A percentile compares a stretch with the other conserved stretches of the same genome.
Evolutionary conservation across 1,140 invertebrate genomes (phyloP).

Genomic region (Panagrolaimus sp.): DNA sequence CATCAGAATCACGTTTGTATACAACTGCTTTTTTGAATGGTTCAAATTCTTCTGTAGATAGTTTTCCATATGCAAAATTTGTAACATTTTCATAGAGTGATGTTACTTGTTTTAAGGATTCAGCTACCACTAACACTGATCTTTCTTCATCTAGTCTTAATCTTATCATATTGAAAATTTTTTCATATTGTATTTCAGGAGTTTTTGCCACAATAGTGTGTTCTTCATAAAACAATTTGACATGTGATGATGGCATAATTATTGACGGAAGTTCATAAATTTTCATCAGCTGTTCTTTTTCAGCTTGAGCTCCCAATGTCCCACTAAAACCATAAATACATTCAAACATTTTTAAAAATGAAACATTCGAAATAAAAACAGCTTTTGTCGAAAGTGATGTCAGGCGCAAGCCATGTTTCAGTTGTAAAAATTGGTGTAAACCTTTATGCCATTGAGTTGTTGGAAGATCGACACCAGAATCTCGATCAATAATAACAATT

Average conservation of each 20-base stretch:
- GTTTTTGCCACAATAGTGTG: neutral
- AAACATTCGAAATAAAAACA: constrained; percentile 60
- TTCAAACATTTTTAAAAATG: constrained; percentile 57
- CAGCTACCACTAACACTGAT: neutral
- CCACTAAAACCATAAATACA: constrained; percentile 59
- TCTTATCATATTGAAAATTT: no score
- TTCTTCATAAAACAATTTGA: neutral
- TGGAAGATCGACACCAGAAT: no score
- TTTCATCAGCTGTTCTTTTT: neutral
- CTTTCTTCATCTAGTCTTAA: neutral
- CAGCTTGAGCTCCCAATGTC: constrained; percentile 51
- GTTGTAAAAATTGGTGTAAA: no score
- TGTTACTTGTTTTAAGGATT: neutral
- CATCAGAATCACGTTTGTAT: neutral
- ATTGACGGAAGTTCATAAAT: neutral
- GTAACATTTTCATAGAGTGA: neutral
- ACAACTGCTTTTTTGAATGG: neutral
- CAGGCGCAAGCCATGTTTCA: no score
- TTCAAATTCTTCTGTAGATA: no score
- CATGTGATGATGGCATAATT: neutral
- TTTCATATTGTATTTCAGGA: no score
- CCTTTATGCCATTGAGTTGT: no score
- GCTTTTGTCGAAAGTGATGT: no score
- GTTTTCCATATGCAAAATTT: no score
- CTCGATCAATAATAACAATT: constrained; percentile 53